A percentile compares a stretch with the other conserved stretches of the same genome.
phyloP scores from a whole-genome alignment of 2,113 vertebrate genomes.

The Zosterops hypoxanthus region DNA sequence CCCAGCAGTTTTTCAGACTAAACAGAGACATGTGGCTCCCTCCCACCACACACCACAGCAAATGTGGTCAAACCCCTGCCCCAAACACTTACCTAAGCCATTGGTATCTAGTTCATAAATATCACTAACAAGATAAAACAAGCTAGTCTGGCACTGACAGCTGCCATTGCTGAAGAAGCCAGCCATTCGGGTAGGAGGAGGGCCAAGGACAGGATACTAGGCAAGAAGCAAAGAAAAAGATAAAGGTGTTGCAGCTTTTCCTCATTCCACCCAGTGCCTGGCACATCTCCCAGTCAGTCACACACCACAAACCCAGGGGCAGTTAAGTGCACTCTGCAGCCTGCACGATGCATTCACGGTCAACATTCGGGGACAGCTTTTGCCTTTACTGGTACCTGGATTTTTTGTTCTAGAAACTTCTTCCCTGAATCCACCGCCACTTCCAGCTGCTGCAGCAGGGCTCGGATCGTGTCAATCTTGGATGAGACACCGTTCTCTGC shows the following conservation, averaged over 20 bases:
- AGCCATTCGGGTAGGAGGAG: slow-evolving; percentile 88
- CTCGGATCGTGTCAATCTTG: slow-evolving; percentile 77
- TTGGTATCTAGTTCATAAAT: slow-evolving; percentile 89
- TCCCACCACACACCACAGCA: not conserved
- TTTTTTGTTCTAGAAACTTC: slow-evolving; percentile 81
- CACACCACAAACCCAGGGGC: slow-evolving; percentile 29
- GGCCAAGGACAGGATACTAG: slow-evolving; percentile 93
- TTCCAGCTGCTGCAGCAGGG: slow-evolving; percentile 86
- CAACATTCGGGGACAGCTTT: not conserved
- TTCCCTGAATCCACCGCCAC: slow-evolving; percentile 80
- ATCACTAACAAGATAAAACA: slow-evolving; percentile 87
- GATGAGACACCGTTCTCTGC: slow-evolving; percentile 89
- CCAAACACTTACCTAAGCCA: slow-evolving; percentile 86
- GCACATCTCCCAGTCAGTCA: slow-evolving; percentile 30
- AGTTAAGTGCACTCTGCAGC: slow-evolving; percentile 36
- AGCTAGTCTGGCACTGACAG: slow-evolving; percentile 90
- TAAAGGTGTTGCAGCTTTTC: slow-evolving; percentile 47
- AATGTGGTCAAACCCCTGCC: not conserved
- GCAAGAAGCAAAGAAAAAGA: slow-evolving; percentile 36
- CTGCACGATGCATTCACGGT: not conserved
- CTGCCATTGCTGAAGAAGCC: slow-evolving; percentile 87
- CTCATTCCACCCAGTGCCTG: not conserved
- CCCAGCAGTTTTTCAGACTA: not conserved
- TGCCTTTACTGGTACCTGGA: slow-evolving; percentile 73
- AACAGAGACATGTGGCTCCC: not conserved